phyloP scores from a whole-genome alignment of 2,113 vertebrate genomes.

The Ranitomeya variabilis region DNA sequence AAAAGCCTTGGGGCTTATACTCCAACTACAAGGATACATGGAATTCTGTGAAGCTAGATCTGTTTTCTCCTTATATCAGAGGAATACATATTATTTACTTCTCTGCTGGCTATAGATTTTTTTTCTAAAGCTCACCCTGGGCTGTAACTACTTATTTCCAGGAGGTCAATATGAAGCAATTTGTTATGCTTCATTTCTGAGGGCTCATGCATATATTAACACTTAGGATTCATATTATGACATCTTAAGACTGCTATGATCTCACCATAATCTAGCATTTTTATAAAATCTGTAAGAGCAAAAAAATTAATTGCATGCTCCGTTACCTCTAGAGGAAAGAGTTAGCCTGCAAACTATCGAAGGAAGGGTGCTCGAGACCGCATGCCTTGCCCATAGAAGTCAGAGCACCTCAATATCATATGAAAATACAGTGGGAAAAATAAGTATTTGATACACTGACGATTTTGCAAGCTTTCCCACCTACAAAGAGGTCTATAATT shows the following conservation, averaged over 20 bases:
- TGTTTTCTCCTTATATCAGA: not conserved
- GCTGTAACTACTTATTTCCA: not conserved
- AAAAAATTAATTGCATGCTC: no score
- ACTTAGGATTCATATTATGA: not conserved
- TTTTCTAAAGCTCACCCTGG: not conserved
- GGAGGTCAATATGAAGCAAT: not conserved
- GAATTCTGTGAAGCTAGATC: not conserved
- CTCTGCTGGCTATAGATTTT: not conserved
- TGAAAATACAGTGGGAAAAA: no score
- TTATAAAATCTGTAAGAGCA: no score
- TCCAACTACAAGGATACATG: constrained; percentile 28
- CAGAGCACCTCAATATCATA: no score
- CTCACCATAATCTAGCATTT: not conserved
- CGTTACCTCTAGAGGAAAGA: no score
- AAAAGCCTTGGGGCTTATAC: constrained; percentile 10
- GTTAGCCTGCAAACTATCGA: no score
- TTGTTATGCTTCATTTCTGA: not conserved
- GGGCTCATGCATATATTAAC: not conserved
- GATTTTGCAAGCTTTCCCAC: no score
- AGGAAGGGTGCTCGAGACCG: no score
- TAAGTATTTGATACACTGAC: no score
- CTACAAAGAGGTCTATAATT: no score
- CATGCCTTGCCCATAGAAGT: no score
- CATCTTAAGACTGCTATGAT: not conserved
- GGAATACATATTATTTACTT: not conserved